phyloP scores from a whole-genome alignment of 2,797 vertebrate species.

The Lacerta viridis region DNA sequence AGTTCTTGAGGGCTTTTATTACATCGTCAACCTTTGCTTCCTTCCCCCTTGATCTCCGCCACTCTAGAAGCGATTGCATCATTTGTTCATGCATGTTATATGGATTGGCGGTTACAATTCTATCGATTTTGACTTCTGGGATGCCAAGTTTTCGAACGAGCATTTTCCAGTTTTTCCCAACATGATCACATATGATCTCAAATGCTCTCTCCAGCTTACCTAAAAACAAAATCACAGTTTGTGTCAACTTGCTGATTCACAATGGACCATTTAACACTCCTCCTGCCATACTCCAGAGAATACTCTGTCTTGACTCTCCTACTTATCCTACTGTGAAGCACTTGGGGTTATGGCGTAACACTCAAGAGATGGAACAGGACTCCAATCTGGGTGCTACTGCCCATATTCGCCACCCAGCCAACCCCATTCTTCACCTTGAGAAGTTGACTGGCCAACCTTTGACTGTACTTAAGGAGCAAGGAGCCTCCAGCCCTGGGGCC shows the following conservation, averaged over 20 bases:
- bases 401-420: not conserved
- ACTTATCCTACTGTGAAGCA: not conserved
- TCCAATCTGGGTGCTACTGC: not conserved
- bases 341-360: not conserved
- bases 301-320: not conserved
- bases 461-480: not conserved
- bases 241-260: not conserved
- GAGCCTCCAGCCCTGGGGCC: not conserved
- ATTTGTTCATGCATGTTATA: conserved; percentile 79
- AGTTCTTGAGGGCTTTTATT: conserved; percentile 81
- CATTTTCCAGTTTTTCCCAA: conserved; percentile 85
- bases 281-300: not conserved
- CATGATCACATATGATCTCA: conserved; percentile 73
- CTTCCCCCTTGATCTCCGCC: conserved; percentile 77
- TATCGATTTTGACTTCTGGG: conserved; percentile 80
- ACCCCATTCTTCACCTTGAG: not conserved
- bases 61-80: conserved; percentile 82
- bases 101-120: conserved; percentile 76
- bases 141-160: conserved; percentile 84
- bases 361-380: not conserved
- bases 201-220: conserved; percentile 79
- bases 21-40: conserved; percentile 76
- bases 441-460: not conserved
- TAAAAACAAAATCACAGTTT: conserved; percentile 51
- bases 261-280: not conserved